Conservation (phyloP, 2,113 vertebrate genomes). For the Kryptolebias marmoratus region DNA sequence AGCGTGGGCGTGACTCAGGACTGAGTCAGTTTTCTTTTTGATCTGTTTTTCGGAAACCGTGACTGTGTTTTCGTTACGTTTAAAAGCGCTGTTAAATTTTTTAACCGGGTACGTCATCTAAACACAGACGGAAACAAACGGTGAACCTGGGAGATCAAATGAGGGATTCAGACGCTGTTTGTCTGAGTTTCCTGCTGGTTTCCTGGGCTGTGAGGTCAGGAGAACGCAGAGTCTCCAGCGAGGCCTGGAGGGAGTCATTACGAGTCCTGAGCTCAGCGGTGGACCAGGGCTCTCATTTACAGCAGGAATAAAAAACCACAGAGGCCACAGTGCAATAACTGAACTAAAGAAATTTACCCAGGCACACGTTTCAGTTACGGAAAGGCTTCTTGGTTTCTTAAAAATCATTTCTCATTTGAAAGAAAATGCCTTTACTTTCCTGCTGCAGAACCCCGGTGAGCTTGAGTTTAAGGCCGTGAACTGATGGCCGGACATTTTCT, state of each 20-base stretch:
- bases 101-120: conserved; percentile 22
- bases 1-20: conserved; percentile 30
- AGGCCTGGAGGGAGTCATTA: conserved; percentile 48
- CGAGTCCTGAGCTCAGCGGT: conserved; percentile 25
- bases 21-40: conserved; percentile 18
- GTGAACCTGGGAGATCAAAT: conserved; percentile 28
- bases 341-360: too few species aligned
- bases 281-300: conserved; percentile 38
- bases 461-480: too few species aligned
- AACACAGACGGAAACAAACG: too few species aligned
- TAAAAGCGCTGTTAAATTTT: conserved; percentile 17
- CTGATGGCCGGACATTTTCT: too few species aligned
- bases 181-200: conserved; percentile 39
- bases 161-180: conserved; percentile 36
- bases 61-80: conserved; percentile 10
- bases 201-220: conserved; percentile 45
- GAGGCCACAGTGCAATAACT: neutral
- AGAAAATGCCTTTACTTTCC: too few species aligned
- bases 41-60: conserved; percentile 13
- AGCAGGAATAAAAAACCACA: neutral
- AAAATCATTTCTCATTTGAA: too few species aligned
- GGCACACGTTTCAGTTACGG: too few species aligned
- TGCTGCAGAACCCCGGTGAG: too few species aligned
- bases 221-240: conserved; percentile 25
- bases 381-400: too few species aligned